These are phyloP conservation scores for Liodrosophila aerea DNA, from an alignment of 2,888 invertebrate genomes.

Conservation along the genomic window DNA sequence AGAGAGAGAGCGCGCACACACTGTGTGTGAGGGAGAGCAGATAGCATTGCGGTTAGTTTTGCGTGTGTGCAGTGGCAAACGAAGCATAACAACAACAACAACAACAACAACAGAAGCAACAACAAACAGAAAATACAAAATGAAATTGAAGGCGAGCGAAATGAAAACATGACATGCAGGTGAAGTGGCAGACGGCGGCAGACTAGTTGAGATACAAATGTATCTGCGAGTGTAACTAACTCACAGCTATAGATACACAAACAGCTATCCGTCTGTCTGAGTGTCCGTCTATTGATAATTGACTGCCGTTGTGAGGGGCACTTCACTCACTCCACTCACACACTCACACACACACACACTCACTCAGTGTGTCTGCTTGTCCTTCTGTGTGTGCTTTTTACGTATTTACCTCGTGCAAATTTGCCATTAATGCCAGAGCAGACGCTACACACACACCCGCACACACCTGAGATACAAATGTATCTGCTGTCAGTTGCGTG, in stretches of 20 bases:
- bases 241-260: slow-evolving; percentile 17
- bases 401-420: slow-evolving; percentile 75
- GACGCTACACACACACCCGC: slow-evolving; percentile 42
- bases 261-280: slow-evolving; percentile 21
- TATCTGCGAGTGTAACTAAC: slow-evolving; percentile 41
- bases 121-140: too few species aligned
- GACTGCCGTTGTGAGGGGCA: slow-evolving; percentile 58
- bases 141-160: slow-evolving; percentile 62
- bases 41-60: slow-evolving; percentile 60
- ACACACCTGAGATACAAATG: slow-evolving; percentile 47
- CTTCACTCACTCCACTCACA: slow-evolving; percentile 49
- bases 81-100: slow-evolving; percentile 10
- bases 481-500: slow-evolving; percentile 56
- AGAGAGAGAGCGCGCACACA: slow-evolving; percentile 13
- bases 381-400: slow-evolving; percentile 20
- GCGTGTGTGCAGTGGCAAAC: slow-evolving; percentile 68
- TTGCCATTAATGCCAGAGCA: slow-evolving; percentile 73
- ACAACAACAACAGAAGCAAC: slow-evolving; percentile 28
- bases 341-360: slow-evolving; percentile 22
- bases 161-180: slow-evolving; percentile 59
- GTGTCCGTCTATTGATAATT: slow-evolving; percentile 72
- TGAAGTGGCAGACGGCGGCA: slow-evolving; percentile 57
- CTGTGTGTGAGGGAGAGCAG: slow-evolving; percentile 21
- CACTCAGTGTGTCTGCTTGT: slow-evolving; percentile 8
- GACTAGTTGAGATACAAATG: slow-evolving; percentile 58